Percentiles rank a stretch among this genome's conserved stretches.
Conservation (phyloP, 2,888 invertebrate species). For the Pollenia amentaria region DNA sequence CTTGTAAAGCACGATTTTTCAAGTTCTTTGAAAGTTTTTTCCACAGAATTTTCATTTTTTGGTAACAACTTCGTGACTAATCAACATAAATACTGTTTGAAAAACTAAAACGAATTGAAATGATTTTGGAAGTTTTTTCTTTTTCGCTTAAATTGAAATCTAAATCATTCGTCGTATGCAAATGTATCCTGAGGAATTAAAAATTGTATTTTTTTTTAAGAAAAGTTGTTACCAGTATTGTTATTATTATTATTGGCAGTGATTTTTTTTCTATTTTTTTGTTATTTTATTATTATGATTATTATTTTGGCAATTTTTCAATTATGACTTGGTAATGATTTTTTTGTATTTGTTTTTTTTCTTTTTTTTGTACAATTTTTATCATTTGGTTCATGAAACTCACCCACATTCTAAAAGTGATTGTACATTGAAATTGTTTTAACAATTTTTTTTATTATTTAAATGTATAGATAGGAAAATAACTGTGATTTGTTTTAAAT, state of each 20-base stretch:
- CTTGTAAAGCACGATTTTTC: slow-evolving; percentile 71
- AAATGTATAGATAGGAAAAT: background rate
- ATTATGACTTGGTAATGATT: slow-evolving; percentile 71
- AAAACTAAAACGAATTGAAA: slow-evolving; percentile 59
- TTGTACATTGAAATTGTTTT: slow-evolving; percentile 46
- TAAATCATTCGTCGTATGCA: slow-evolving; percentile 70
- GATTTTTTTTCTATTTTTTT: slow-evolving; percentile 5
- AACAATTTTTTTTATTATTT: slow-evolving; percentile 9
- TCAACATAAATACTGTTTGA: slow-evolving; percentile 69
- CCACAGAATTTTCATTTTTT: slow-evolving; percentile 56
- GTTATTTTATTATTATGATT: slow-evolving; percentile 53
- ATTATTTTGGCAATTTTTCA: slow-evolving; percentile 66
- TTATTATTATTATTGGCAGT: slow-evolving; percentile 37
- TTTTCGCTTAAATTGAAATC: slow-evolving; percentile 66
- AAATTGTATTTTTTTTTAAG: slow-evolving; percentile 56
- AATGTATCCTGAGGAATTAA: slow-evolving; percentile 69
- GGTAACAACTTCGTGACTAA: slow-evolving; percentile 71
- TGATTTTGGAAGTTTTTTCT: slow-evolving; percentile 40
- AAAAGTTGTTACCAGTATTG: slow-evolving; percentile 27
- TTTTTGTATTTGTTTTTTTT: slow-evolving; percentile 18
- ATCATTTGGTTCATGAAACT: slow-evolving; percentile 35
- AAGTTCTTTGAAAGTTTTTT: slow-evolving; percentile 73
- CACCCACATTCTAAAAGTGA: slow-evolving; percentile 72
- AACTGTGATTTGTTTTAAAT: background rate
- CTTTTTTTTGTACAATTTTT: slow-evolving; percentile 21